phyloP scores from a whole-genome alignment of 2,113 vertebrate species.

The Sphyrna mokarran region DNA sequence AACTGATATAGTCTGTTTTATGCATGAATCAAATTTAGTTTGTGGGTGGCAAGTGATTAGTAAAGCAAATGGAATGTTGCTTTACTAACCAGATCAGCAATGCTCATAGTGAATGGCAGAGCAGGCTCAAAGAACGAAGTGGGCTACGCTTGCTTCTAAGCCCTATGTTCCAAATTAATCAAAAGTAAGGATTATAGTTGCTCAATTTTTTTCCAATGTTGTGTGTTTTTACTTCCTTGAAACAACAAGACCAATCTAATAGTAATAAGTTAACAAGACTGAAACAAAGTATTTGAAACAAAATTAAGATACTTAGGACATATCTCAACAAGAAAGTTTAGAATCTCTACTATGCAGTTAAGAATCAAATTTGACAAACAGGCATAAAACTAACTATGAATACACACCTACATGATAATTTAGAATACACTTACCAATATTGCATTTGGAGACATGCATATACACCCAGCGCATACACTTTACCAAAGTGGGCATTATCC shows the following conservation, averaged over 20 bases:
- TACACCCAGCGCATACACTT: background rate
- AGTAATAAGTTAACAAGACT: background rate
- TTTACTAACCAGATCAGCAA: too few species aligned
- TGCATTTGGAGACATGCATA: background rate
- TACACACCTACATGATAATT: background rate
- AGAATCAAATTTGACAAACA: background rate
- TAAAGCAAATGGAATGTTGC: too few species aligned
- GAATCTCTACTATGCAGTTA: background rate
- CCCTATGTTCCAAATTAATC: background rate
- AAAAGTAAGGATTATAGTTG: background rate
- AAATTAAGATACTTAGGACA: background rate
- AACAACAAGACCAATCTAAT: background rate
- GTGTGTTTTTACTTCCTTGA: background rate
- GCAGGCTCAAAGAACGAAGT: too few species aligned
- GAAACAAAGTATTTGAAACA: background rate
- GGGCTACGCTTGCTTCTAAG: too few species aligned
- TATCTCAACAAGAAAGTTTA: background rate
- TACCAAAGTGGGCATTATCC: background rate
- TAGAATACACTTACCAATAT: background rate
- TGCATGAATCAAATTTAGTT: too few species aligned
- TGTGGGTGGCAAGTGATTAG: too few species aligned
- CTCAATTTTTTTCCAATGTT: background rate
- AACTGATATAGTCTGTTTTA: too few species aligned
- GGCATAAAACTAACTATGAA: background rate
- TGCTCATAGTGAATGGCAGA: too few species aligned